Conservation (phyloP, 2,888 invertebrate species). For the Cephonodes hylas region DNA sequence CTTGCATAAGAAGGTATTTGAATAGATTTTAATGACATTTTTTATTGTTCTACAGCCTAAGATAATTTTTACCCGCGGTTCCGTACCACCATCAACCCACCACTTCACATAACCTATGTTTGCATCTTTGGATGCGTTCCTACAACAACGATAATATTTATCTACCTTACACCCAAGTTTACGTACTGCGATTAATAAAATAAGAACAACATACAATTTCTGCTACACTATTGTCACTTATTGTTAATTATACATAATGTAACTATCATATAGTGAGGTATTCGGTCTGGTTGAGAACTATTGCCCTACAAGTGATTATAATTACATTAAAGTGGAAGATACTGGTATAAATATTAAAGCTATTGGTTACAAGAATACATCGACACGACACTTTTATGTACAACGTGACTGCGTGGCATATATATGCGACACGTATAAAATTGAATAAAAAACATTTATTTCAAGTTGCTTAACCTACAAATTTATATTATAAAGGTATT, state of each 20-base stretch:
- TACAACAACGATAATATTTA: neutral
- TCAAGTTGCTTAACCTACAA: neutral
- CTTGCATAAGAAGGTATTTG: neutral
- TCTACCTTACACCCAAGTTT: neutral
- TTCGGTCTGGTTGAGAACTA: constrained; percentile 73
- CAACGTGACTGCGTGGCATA: neutral
- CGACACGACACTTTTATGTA: constrained; percentile 43
- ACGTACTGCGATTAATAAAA: constrained; percentile 1
- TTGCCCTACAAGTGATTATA: constrained; percentile 66
- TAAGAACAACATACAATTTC: constrained; percentile 32
- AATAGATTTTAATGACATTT: neutral
- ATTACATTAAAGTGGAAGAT: constrained; percentile 72
- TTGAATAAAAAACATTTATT: neutral
- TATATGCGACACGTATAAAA: neutral
- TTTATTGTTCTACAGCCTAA: neutral
- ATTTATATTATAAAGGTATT: neutral
- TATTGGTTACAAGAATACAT: constrained; percentile 70
- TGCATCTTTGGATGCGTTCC: constrained; percentile 13
- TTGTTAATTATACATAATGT: constrained; percentile 46
- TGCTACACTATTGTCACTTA: constrained; percentile 42
- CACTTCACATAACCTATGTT: neutral
- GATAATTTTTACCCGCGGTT: neutral
- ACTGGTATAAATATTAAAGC: constrained; percentile 78
- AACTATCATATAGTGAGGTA: constrained; percentile 74
- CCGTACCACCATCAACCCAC: neutral